Evolutionary conservation across 2,888 invertebrate species (phyloP).

Genomic region (Cephus spinipes): DNA sequence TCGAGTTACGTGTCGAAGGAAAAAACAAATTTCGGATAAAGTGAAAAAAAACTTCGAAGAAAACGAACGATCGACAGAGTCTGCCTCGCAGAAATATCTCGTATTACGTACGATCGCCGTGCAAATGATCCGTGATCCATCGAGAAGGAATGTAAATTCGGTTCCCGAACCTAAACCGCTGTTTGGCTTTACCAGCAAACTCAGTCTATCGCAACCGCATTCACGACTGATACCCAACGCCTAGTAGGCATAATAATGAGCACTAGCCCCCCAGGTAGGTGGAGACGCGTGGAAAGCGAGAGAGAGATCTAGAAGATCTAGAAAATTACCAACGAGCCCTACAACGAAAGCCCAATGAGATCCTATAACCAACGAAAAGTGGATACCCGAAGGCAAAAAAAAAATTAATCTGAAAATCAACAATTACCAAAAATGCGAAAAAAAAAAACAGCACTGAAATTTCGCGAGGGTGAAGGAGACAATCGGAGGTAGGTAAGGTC

Average conservation of each 20-base stretch:
- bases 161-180: not conserved
- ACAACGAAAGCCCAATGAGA: not conserved
- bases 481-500: not conserved
- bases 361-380: not conserved
- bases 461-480: too few relatives aligned
- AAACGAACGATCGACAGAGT: too few relatives aligned
- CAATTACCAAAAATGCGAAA: too few relatives aligned
- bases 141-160: not conserved
- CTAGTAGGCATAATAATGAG: not conserved
- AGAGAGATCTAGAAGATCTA: not conserved
- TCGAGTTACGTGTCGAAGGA: too few relatives aligned
- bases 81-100: not conserved
- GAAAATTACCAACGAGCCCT: not conserved
- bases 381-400: not conserved
- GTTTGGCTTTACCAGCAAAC: not conserved
- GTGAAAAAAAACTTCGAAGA: not conserved
- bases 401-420: too few relatives aligned
- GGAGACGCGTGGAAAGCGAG: not conserved
- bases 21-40: not conserved
- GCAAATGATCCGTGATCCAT: not conserved
- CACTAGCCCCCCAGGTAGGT: not conserved
- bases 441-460: not conserved
- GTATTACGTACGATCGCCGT: not conserved
- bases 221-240: not conserved
- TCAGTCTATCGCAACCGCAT: not conserved